Evolutionary conservation across 2,888 invertebrate genomes (phyloP).

Genomic region (Neocrepidodera transversa): DNA sequence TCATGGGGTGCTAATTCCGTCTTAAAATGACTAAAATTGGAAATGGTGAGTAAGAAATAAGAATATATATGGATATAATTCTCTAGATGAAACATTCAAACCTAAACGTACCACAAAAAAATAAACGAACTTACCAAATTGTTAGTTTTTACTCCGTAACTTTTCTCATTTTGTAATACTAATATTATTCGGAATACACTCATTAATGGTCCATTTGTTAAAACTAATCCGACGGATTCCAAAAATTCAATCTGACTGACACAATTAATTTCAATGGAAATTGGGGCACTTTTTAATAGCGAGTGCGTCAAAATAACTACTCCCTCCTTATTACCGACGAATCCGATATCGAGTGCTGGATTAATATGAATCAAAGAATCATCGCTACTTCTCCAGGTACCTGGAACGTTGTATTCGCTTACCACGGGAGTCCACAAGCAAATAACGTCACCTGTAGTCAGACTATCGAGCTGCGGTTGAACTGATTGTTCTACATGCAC

Average conservation of each 20-base stretch:
- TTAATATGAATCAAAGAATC: slow-evolving; percentile 53
- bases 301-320: slow-evolving; percentile 53
- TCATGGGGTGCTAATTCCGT: too few species aligned
- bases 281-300: slow-evolving; percentile 52
- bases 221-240: slow-evolving; percentile 37
- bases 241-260: slow-evolving; percentile 50
- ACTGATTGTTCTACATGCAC: slow-evolving; percentile 58
- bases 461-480: slow-evolving; percentile 53
- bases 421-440: slow-evolving; percentile 64
- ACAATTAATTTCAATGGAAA: slow-evolving; percentile 52
- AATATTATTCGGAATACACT: slow-evolving; percentile 47
- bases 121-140: slow-evolving; percentile 58
- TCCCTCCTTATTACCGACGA: slow-evolving; percentile 53
- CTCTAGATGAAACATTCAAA: too few species aligned
- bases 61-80: too few species aligned
- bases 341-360: slow-evolving; percentile 55
- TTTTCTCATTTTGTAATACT: slow-evolving; percentile 50
- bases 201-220: slow-evolving; percentile 52
- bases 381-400: slow-evolving; percentile 58
- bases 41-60: too few species aligned
- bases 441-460: slow-evolving; percentile 64
- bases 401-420: slow-evolving; percentile 50
- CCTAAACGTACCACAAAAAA: too few species aligned
- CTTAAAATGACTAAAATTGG: too few species aligned
- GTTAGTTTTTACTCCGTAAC: slow-evolving; percentile 47